Evolutionary conservation across 2,888 invertebrate genomes (phyloP).

Genomic region (Agrochola macilenta): DNA sequence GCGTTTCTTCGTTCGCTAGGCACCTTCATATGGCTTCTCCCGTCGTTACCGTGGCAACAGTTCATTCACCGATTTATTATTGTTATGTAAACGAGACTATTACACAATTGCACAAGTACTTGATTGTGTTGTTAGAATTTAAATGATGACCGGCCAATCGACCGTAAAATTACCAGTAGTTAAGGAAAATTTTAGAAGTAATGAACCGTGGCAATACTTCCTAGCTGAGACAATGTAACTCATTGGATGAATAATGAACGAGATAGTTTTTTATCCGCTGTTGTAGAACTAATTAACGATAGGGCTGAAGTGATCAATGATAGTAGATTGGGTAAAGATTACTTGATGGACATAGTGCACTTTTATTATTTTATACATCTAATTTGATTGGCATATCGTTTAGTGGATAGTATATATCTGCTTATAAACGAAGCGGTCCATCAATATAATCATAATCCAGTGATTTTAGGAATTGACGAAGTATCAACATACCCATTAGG

Average conservation of each 20-base stretch:
- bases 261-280: constrained; percentile 7
- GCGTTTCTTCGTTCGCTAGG: constrained; percentile 23
- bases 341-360: constrained; percentile 4
- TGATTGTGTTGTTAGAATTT: constrained; percentile 62
- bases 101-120: constrained; percentile 62
- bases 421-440: not conserved
- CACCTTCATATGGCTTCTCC: constrained; percentile 68
- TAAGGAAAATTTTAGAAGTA: constrained; percentile 35
- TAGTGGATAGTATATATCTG: not conserved
- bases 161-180: constrained; percentile 60
- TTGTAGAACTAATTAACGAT: not conserved
- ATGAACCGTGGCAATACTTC: constrained; percentile 54
- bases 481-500: not conserved
- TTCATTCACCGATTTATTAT: constrained; percentile 67
- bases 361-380: not conserved
- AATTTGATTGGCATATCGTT: constrained; percentile 9
- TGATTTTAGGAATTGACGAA: constrained; percentile 4
- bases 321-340: constrained; percentile 14
- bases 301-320: constrained; percentile 8
- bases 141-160: constrained; percentile 57
- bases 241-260: constrained; percentile 25
- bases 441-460: constrained; percentile 27
- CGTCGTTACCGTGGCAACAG: constrained; percentile 54
- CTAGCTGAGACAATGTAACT: constrained; percentile 45
- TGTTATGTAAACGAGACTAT: constrained; percentile 67